These are phyloP conservation scores for Hippolais icterina DNA, from an alignment of 2,113 vertebrate genomes.

Conservation along the genomic window DNA sequence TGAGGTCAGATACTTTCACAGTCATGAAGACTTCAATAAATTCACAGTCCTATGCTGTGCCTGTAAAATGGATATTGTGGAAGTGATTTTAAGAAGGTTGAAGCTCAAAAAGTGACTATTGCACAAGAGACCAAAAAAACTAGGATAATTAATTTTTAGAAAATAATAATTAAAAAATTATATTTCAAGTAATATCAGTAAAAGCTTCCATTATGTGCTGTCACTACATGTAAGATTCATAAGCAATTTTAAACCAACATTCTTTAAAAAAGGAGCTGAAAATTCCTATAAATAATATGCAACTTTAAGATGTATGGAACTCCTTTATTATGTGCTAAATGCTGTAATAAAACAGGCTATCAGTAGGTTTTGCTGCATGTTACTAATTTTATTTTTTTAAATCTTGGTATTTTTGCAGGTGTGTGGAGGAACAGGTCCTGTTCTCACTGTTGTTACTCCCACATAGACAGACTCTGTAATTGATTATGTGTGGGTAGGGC, in stretches of 20 bases:
- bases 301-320: background rate
- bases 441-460: constrained; percentile 49
- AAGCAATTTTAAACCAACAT: background rate
- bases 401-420: constrained; percentile 58
- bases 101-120: background rate
- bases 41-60: background rate
- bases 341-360: constrained; percentile 19
- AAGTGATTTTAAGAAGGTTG: background rate
- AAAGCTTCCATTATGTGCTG: background rate
- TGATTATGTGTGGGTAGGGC: constrained; percentile 60
- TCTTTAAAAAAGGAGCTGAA: constrained; percentile 8
- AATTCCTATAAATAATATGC: background rate
- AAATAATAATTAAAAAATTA: background rate
- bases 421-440: constrained; percentile 43
- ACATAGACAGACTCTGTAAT: constrained; percentile 47
- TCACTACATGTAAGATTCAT: background rate
- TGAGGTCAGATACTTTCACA: background rate
- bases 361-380: constrained; percentile 8
- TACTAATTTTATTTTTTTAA: constrained; percentile 35
- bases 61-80: background rate
- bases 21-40: background rate
- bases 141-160: background rate
- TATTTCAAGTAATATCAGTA: background rate
- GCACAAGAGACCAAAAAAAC: background rate
- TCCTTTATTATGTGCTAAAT: constrained; percentile 34